Conservation (phyloP, 1,140 invertebrate genomes). For the Dendroctonus valens region DNA sequence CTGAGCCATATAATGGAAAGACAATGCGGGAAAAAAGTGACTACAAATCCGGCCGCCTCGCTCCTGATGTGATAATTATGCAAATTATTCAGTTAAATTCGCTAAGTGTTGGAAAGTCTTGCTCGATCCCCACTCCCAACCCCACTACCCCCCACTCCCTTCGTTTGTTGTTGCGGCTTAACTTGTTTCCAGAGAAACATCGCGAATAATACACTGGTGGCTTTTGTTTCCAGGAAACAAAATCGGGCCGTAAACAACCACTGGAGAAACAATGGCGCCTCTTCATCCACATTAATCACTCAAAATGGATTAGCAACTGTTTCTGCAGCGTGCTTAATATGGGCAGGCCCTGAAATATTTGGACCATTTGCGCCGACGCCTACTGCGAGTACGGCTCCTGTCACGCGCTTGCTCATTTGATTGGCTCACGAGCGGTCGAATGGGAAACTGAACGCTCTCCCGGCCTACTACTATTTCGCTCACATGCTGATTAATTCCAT, state of each 20-base stretch:
- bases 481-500: too few relatives aligned
- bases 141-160: too few relatives aligned
- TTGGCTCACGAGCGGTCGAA: too few relatives aligned
- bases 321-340: too few relatives aligned
- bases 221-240: conserved; percentile 16
- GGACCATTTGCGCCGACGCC: too few relatives aligned
- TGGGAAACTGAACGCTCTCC: too few relatives aligned
- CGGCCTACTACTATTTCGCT: too few relatives aligned
- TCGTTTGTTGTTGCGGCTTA: conserved; percentile 21
- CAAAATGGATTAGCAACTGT: too few relatives aligned
- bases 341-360: too few relatives aligned
- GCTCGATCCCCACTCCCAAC: conserved; percentile 13
- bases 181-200: conserved; percentile 28
- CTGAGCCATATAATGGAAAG: conserved; percentile 6
- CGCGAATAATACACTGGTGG: conserved; percentile 27
- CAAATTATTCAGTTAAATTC: conserved; percentile 33
- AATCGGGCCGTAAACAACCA: conserved; percentile 20
- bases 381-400: too few relatives aligned
- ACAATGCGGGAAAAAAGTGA: conserved; percentile 17
- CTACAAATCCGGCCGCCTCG: conserved; percentile 17
- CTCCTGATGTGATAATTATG: conserved; percentile 27
- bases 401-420: too few relatives aligned
- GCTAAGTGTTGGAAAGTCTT: conserved; percentile 28
- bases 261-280: conserved; percentile 8
- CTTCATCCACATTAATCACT: too few relatives aligned